Percentiles rank a stretch among this genome's conserved stretches.
These are phyloP conservation scores for Pteropus rufus DNA, from an alignment of 2,797 vertebrate species.

Conservation along the genomic window DNA sequence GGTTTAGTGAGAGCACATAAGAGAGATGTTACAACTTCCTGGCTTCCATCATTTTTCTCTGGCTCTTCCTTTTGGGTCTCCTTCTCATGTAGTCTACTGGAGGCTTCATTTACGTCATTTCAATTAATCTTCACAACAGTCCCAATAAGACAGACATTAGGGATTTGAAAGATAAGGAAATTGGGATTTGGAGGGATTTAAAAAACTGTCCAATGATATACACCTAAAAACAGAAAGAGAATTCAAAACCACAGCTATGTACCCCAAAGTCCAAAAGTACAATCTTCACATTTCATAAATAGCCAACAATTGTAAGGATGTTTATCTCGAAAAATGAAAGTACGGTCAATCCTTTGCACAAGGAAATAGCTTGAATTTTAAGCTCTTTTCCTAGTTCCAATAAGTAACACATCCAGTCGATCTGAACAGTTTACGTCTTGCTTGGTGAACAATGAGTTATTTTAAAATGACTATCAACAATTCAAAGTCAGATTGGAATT, in stretches of 20 bases:
- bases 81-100: not conserved
- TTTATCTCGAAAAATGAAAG: conserved; percentile 52
- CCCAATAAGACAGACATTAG: not conserved
- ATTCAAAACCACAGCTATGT: conserved; percentile 27
- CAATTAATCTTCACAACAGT: not conserved
- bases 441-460: conserved; percentile 41
- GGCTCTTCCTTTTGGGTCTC: not conserved
- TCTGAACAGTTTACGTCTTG: not conserved
- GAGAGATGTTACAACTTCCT: not conserved
- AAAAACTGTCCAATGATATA: not conserved
- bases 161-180: conserved; percentile 41
- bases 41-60: not conserved
- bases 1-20: not conserved
- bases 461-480: conserved; percentile 1
- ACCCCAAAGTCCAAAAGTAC: not conserved
- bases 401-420: not conserved
- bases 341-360: not conserved
- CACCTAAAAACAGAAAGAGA: conserved; percentile 36
- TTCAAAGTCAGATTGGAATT: not conserved
- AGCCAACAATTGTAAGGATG: not conserved
- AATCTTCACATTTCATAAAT: conserved; percentile 9
- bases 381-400: not conserved
- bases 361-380: conserved; percentile 44
- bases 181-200: not conserved
- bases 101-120: not conserved